A percentile compares a stretch with the other conserved stretches of the same genome.
Conservation (phyloP, 2,888 invertebrate genomes). For the Rotaria macrura region DNA sequence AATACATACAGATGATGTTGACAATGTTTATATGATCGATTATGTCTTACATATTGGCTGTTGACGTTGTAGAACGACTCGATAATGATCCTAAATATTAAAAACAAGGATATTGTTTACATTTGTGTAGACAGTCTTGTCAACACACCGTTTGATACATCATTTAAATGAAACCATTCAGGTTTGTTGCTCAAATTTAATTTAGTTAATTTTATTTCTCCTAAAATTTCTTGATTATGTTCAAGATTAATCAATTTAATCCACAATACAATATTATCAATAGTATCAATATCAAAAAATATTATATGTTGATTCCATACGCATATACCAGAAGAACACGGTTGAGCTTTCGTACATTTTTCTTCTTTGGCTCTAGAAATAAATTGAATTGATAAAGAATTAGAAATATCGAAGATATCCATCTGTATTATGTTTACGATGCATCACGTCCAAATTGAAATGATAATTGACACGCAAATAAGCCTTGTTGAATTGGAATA, state of each 20-base stretch:
- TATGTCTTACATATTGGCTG: not conserved
- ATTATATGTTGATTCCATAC: not conserved
- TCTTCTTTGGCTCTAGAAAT: not conserved
- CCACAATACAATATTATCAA: not conserved
- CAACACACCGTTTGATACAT: not conserved
- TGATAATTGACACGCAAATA: constrained; percentile 5
- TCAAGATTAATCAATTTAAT: not conserved
- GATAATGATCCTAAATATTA: not conserved
- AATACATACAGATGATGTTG: not conserved
- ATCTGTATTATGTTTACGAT: not conserved
- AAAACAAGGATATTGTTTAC: not conserved
- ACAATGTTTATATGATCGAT: not conserved
- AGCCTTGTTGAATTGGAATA: not conserved
- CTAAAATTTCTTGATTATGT: not conserved
- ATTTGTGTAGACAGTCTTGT: no score
- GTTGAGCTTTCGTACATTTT: not conserved
- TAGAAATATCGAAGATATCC: not conserved
- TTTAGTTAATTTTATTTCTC: not conserved
- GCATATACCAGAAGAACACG: not conserved
- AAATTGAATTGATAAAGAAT: not conserved
- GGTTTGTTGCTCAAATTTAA: not conserved
- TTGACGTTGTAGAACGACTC: not conserved
- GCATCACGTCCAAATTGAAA: not conserved
- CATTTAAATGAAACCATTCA: not conserved
- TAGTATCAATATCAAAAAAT: not conserved